Evolutionary conservation across 2,797 vertebrate genomes (phyloP).

Genomic region (Platyrinchus mystaceus): DNA sequence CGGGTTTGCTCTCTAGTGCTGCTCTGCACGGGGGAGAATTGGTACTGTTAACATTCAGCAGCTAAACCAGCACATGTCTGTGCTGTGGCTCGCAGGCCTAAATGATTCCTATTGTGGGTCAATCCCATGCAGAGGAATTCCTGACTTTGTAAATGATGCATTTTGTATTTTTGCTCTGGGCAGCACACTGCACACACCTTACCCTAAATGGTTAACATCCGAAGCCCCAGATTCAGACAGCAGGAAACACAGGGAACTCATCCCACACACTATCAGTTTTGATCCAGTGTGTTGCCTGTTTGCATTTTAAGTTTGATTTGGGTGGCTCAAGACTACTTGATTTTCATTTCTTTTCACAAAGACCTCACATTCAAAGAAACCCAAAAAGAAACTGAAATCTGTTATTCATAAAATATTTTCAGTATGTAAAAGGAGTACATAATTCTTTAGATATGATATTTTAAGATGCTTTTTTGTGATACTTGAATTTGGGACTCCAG

Average conservation of each 20-base stretch:
- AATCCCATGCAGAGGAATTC: neutral
- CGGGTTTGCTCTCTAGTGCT: neutral
- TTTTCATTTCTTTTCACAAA: neutral
- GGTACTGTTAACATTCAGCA: neutral
- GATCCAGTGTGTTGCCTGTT: neutral
- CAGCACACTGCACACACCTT: neutral
- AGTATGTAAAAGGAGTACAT: neutral
- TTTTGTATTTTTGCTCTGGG: neutral
- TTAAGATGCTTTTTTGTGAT: neutral
- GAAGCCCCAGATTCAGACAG: neutral
- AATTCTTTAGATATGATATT: neutral
- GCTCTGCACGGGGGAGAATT: neutral
- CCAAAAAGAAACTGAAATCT: neutral
- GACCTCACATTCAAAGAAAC: neutral
- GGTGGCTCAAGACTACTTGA: neutral
- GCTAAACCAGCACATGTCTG: neutral
- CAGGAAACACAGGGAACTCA: neutral
- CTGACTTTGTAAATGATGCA: neutral
- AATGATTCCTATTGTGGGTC: neutral
- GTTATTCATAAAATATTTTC: neutral
- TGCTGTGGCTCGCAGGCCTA: neutral
- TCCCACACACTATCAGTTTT: rapidly evolving
- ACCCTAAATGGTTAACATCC: neutral
- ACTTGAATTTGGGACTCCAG: neutral
- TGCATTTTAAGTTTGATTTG: neutral